These are phyloP conservation scores for Cebidichthys violaceus DNA, from an alignment of 2,113 vertebrate species.

Conservation along the genomic window DNA sequence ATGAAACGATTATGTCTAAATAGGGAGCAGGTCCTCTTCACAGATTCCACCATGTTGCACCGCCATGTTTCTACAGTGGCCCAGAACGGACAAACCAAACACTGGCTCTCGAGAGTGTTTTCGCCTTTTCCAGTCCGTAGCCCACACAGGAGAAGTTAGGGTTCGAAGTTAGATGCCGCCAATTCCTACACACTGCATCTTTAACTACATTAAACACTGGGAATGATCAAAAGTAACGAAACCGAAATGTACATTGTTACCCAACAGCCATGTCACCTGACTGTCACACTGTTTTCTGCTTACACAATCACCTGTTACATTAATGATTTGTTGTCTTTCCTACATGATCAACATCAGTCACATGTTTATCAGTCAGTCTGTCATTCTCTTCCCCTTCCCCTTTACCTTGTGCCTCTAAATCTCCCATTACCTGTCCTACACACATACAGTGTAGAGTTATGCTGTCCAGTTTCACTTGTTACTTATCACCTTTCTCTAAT, in stretches of 20 bases:
- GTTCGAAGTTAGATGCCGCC: no score
- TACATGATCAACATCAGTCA: neutral
- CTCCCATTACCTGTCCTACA: neutral
- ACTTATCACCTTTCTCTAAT: conserved; percentile 1
- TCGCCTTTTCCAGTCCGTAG: no score
- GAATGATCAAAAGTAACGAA: neutral
- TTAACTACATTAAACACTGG: neutral
- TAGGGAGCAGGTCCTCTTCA: no score
- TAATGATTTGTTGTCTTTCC: neutral
- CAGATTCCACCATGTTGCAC: no score
- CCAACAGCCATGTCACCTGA: neutral
- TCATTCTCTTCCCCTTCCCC: neutral
- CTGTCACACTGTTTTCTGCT: neutral
- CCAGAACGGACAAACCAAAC: no score
- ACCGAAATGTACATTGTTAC: neutral
- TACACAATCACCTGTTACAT: neutral
- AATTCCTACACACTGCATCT: no score
- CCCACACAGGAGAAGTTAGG: no score
- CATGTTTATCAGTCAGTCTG: neutral
- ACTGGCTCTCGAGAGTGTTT: no score
- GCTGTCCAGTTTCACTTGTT: neutral
- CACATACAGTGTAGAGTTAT: neutral
- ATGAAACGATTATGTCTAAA: no score
- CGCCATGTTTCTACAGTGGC: no score
- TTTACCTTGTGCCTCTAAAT: neutral